Percentiles rank a stretch among this genome's conserved stretches.
These are phyloP conservation scores for Lepidurus apus DNA, from an alignment of 1,140 invertebrate genomes.

Conservation along the genomic window DNA sequence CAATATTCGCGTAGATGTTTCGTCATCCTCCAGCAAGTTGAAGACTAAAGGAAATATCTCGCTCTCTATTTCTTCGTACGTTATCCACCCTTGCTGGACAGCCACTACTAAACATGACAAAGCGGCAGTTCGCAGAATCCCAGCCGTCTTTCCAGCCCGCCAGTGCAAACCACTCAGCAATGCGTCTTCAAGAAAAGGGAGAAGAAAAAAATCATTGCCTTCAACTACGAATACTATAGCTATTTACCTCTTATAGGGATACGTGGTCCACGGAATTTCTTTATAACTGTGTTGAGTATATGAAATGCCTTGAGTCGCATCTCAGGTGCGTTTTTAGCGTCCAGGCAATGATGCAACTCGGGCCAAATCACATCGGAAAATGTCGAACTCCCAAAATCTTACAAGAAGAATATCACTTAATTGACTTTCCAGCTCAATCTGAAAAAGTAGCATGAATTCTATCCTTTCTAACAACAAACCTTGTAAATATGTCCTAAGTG, in stretches of 20 bases:
- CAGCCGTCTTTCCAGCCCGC: neutral
- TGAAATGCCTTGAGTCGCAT: neutral
- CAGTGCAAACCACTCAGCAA: neutral
- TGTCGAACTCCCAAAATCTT: neutral
- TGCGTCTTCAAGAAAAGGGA: neutral
- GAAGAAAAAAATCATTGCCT: neutral
- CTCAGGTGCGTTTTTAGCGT: neutral
- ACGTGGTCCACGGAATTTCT: neutral
- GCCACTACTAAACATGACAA: slow-evolving; percentile 10
- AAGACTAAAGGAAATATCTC: neutral
- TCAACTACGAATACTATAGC: neutral
- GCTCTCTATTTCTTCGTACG: neutral
- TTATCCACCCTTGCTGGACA: neutral
- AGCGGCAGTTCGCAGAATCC: slow-evolving; percentile 7
- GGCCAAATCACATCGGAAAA: neutral
- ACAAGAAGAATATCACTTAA: neutral
- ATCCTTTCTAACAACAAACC: no score
- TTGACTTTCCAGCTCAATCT: neutral
- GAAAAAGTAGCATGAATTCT: neutral
- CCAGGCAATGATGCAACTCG: neutral
- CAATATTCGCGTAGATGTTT: neutral
- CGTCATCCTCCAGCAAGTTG: neutral
- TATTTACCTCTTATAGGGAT: neutral
- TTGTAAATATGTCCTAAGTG: no score
- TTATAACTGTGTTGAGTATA: neutral